Percentiles rank a stretch among this genome's conserved stretches.
Conservation (phyloP, 1,140 invertebrate genomes). For the Sarcophaga bullata region DNA sequence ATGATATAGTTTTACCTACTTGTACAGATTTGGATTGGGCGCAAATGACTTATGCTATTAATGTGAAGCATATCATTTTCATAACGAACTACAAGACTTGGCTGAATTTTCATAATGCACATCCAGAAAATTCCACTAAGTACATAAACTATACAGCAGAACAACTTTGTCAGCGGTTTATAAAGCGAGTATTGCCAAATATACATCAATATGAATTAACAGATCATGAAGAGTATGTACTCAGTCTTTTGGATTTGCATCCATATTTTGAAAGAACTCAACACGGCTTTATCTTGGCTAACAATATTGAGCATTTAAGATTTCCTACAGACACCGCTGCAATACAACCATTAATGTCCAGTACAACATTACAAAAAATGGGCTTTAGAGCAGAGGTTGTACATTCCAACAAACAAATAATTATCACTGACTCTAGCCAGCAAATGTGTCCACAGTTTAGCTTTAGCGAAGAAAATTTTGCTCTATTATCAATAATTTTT, state of each 20-base stretch:
- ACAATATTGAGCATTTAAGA: not conserved
- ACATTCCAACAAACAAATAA: not conserved
- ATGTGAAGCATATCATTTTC: not conserved
- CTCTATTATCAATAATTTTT: not conserved
- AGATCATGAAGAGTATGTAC: not conserved
- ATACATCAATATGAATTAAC: not conserved
- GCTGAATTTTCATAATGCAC: not conserved
- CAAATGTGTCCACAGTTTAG: not conserved
- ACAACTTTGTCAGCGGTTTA: not conserved
- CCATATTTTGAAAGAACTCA: not conserved
- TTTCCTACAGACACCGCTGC: not conserved
- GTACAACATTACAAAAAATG: not conserved
- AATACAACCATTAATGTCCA: not conserved
- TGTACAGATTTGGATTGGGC: constrained; percentile 15
- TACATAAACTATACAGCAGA: not conserved
- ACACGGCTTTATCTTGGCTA: not conserved
- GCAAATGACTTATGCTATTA: not conserved
- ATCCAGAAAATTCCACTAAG: not conserved
- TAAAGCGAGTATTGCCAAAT: not conserved
- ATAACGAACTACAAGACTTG: not conserved
- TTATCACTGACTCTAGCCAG: not conserved
- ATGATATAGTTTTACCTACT: not conserved
- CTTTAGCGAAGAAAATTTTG: constrained; percentile 1
- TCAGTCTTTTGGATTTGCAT: not conserved
- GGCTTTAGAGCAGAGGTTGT: not conserved